phyloP scores from a whole-genome alignment of 2,113 vertebrate genomes.

The Tringa solitaria region DNA sequence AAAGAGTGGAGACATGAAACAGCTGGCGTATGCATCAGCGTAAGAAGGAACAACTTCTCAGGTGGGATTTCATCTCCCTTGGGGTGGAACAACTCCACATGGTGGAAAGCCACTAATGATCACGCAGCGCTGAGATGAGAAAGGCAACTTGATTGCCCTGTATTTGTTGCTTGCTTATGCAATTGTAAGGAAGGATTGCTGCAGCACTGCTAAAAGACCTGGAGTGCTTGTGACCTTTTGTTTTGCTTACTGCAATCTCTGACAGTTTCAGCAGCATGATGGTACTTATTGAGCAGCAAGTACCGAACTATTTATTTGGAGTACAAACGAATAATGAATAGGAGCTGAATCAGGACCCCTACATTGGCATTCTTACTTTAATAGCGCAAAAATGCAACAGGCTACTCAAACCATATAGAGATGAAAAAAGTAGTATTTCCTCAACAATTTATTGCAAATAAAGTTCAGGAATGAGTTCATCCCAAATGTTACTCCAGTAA shows the following conservation, averaged over 20 bases:
- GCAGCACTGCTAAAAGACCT: not conserved
- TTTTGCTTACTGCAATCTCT: not conserved
- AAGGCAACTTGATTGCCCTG: not conserved
- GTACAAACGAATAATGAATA: not conserved
- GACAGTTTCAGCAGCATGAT: not conserved
- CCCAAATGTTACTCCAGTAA: not conserved
- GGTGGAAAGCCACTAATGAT: conserved; percentile 1
- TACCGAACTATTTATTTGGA: not conserved
- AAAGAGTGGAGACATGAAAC: not conserved
- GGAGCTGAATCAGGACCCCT: not conserved
- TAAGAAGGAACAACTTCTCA: not conserved
- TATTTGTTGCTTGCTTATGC: not conserved
- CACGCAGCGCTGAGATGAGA: not conserved
- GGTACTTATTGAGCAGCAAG: not conserved
- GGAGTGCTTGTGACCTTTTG: not conserved
- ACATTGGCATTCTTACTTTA: not conserved
- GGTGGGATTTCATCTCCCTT: conserved; percentile 24
- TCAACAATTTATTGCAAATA: not conserved
- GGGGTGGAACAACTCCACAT: not conserved
- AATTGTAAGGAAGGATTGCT: not conserved
- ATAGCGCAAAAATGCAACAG: not conserved
- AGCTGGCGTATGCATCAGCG: not conserved
- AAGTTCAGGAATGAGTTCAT: not conserved
- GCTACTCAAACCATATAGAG: not conserved
- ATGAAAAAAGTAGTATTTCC: not conserved